Conservation (phyloP, 2,797 vertebrate species). For the Danio aesculapii region DNA sequence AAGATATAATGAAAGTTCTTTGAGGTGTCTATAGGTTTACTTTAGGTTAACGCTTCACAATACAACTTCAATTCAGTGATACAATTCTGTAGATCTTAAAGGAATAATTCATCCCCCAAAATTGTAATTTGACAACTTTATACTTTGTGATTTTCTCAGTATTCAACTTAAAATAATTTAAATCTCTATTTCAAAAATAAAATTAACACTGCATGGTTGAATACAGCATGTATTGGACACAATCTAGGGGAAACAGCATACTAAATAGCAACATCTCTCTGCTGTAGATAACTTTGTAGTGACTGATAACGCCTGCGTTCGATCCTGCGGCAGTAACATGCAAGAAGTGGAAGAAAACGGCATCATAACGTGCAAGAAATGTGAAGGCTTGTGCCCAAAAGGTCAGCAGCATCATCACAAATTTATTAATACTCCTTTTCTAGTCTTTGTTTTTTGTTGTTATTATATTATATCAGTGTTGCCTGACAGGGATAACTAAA, state of each 20-base stretch:
- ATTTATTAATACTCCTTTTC: background rate
- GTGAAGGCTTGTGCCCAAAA: slow-evolving; percentile 92
- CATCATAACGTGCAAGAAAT: slow-evolving; percentile 88
- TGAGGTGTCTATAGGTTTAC: background rate
- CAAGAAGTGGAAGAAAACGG: slow-evolving; percentile 87
- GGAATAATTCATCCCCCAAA: no score
- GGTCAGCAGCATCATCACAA: slow-evolving; percentile 71
- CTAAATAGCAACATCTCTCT: background rate
- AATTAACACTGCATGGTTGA: no score
- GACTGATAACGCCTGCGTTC: slow-evolving; percentile 88
- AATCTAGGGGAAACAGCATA: background rate
- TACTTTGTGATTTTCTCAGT: no score
- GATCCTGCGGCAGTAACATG: slow-evolving; percentile 82
- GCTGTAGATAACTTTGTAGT: slow-evolving; percentile 91
- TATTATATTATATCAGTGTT: background rate
- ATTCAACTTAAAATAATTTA: no score
- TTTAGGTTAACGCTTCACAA: background rate
- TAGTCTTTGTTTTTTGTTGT: background rate
- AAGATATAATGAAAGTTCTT: background rate
- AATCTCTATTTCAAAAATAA: no score
- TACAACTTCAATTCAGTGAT: no score
- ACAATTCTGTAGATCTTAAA: no score
- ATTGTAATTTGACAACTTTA: no score
- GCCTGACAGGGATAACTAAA: background rate
- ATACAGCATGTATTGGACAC: no score